phyloP scores from a whole-genome alignment of 2,888 invertebrate genomes.

The Nomada ferruginata region DNA sequence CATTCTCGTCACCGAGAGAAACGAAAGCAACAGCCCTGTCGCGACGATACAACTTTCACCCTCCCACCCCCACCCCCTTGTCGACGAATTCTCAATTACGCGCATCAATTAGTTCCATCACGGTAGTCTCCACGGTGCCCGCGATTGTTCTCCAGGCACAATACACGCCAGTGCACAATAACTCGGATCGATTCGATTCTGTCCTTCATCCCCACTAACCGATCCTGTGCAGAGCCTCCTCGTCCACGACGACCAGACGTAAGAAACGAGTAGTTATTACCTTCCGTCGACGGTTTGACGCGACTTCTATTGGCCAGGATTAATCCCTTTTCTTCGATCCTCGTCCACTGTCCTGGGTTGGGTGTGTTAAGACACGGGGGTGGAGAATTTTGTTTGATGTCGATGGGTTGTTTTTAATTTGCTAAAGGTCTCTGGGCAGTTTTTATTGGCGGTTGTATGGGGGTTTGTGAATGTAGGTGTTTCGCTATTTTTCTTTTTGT shows the following conservation, averaged over 20 bases:
- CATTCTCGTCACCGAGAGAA: not conserved
- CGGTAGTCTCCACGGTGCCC: constrained; percentile 59
- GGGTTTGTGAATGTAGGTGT: not conserved
- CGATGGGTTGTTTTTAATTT: no score
- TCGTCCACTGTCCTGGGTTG: not conserved
- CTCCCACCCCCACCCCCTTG: not conserved
- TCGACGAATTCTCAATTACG: constrained; percentile 51
- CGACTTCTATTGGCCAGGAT: constrained; percentile 19
- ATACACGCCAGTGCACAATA: constrained; percentile 62
- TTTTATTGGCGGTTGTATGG: not conserved
- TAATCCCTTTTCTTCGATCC: constrained; percentile 1
- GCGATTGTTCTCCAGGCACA: constrained; percentile 59
- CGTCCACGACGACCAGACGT: constrained; percentile 1
- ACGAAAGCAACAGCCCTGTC: constrained; percentile 26
- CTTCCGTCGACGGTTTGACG: constrained; percentile 20
- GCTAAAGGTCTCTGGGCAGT: no score
- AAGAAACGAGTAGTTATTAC: constrained; percentile 43
- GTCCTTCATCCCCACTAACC: constrained; percentile 47
- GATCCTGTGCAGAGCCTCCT: not conserved
- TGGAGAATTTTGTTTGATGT: no score
- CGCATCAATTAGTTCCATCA: constrained; percentile 63
- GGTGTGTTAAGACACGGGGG: not conserved
- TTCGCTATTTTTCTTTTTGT: no score
- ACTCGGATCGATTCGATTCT: constrained; percentile 63
- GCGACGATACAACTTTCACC: constrained; percentile 1